Evolutionary conservation across 2,113 vertebrate genomes (phyloP), one percentile per base, ranked within the genome.

Genomic region (Tiliqua scincoides): DNA sequence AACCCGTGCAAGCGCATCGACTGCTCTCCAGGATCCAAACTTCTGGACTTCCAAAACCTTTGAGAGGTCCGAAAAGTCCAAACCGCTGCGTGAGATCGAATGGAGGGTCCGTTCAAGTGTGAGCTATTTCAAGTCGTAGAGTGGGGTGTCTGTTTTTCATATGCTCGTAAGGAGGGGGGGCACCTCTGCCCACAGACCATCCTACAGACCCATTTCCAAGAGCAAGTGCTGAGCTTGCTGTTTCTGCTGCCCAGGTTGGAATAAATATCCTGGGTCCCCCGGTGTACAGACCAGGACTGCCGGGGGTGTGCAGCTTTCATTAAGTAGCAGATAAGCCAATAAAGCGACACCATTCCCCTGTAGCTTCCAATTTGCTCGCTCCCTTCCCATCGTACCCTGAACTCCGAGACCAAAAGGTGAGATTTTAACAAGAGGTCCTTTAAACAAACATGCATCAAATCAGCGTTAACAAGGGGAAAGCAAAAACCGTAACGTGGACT

Each of bases 391-490:
- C 32, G 0, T 25, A 15, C 40, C 65, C 59, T 79, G 82, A 84
- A 74, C 76, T 57, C 67, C 1, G 57, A 18, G 21, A 73, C 32
- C 7, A 74, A 65, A 74, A 73, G 82, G 82, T 83, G 76, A 79
- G 59, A 12, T 74, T 80, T 79, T 79, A 80, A 88, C 82, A 84
- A 84, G 86, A 37, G 75, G 30, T 23, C 25, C 18, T 59, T 59
- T 8, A 67, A 62, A 65, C 7, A 57, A 27, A 25, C 25, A 74
- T 80, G 76, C 61, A 74, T 88, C 87, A 74, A 59, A 79, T 11
- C 18, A 57, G 14, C 5, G 8, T 62, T 80, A 88, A 72, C 75
- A 67, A 59, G 76, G 32, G 79, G 11, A 35, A 52, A 35, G 48
- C 32, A 54, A 3, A 35, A 27, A 57, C n/a, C 7, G n/a, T 2